Evolutionary conservation across 2,113 vertebrate species (phyloP).

Genomic region (Leucoraja erinaceus): DNA sequence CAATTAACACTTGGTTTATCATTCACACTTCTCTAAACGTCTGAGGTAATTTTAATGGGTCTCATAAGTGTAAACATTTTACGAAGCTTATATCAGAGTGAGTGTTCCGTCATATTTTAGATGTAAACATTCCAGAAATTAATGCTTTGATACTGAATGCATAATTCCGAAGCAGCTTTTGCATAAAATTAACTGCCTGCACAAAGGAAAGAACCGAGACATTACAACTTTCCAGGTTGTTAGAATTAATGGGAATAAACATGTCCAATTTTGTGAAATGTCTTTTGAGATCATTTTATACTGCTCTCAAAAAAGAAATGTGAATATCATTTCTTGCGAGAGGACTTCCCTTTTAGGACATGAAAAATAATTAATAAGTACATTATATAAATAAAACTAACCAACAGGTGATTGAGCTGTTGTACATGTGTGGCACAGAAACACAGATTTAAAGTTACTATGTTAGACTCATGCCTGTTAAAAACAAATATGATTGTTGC

Average conservation of each 20-base stretch:
- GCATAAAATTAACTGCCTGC: not conserved
- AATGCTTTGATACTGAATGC: too few species aligned
- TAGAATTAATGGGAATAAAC: not conserved
- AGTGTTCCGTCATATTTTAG: not conserved
- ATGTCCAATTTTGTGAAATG: not conserved
- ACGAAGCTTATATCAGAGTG: not conserved
- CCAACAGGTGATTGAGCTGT: not conserved
- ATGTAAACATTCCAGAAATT: not conserved
- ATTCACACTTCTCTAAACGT: not conserved
- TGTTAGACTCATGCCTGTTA: not conserved
- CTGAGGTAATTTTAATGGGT: not conserved
- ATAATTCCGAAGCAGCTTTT: conserved; percentile 1
- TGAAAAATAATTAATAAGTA: not conserved
- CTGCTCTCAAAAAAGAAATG: not conserved
- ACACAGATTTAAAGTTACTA: not conserved
- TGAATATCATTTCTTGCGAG: not conserved
- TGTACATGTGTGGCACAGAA: not conserved
- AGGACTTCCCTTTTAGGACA: not conserved
- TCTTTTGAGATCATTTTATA: not conserved
- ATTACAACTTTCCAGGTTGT: not conserved
- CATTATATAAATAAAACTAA: not conserved
- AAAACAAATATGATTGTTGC: not conserved
- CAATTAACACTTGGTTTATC: not conserved
- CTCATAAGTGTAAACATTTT: not conserved
- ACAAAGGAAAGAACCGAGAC: not conserved